Conservation (phyloP, 2,888 invertebrate genomes). For the Germaria angustata region DNA sequence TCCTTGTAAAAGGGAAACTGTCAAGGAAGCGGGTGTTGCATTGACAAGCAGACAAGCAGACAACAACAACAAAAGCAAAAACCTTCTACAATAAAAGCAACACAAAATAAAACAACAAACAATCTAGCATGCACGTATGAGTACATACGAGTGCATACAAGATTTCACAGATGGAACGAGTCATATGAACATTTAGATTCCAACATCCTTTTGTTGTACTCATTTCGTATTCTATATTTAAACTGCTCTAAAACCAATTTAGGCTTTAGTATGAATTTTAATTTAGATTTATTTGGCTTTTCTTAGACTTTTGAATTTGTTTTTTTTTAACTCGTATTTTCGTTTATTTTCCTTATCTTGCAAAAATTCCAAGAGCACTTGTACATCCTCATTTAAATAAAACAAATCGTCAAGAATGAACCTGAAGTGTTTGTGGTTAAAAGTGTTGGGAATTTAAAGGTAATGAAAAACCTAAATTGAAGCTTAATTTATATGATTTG, state of each 20-base stretch:
- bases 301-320: not conserved
- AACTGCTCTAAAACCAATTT: conserved; percentile 52
- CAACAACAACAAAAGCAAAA: not conserved
- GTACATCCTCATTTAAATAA: too few species aligned
- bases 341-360: not conserved
- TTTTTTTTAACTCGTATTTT: not conserved
- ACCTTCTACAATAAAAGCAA: not conserved
- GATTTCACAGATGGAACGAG: not conserved
- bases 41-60: conserved; percentile 2
- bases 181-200: not conserved
- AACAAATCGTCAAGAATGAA: too few species aligned
- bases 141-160: not conserved
- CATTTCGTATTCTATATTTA: conserved; percentile 23
- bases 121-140: not conserved
- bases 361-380: not conserved
- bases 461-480: too few species aligned
- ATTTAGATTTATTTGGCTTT: conserved; percentile 26
- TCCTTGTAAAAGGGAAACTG: conserved; percentile 40
- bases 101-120: conserved; percentile 15
- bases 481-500: too few species aligned
- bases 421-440: too few species aligned
- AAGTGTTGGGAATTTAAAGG: too few species aligned
- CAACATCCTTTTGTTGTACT: conserved; percentile 14
- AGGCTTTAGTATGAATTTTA: conserved; percentile 44
- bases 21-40: conserved; percentile 43